Evolutionary conservation across 1,140 invertebrate species (phyloP).

Genomic region (Ptiloglossa arizonensis): DNA sequence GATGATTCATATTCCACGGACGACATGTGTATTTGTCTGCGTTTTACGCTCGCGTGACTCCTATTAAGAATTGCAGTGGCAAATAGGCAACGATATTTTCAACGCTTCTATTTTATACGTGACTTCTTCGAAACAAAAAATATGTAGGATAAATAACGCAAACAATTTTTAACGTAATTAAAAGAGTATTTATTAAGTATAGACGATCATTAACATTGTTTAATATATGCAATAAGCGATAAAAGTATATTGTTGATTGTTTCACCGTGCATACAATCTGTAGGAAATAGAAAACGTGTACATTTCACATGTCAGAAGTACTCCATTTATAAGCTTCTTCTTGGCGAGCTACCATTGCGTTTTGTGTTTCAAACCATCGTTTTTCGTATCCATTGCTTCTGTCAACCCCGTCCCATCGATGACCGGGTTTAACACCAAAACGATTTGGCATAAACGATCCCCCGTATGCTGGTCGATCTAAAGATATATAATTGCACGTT

Average conservation of each 20-base stretch:
- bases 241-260: background rate
- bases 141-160: background rate
- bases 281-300: background rate
- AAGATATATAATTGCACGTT: conserved; percentile 36
- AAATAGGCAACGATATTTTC: conserved; percentile 23
- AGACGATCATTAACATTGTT: conserved; percentile 4
- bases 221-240: conserved; percentile 10
- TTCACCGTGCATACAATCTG: background rate
- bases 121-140: background rate
- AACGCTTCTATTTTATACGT: background rate
- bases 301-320: conserved; percentile 94
- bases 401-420: conserved; percentile 99
- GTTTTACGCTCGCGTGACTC: conserved; percentile 22
- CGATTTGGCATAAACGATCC: conserved; percentile 94
- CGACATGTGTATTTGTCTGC: conserved; percentile 3
- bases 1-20: conserved; percentile 43
- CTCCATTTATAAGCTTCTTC: conserved; percentile 98
- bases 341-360: conserved; percentile 88
- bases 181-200: conserved; percentile 7
- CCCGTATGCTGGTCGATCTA: conserved; percentile 86
- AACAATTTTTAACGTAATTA: background rate
- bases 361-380: conserved; percentile 91
- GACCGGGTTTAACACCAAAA: conserved; percentile 94
- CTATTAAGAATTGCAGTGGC: background rate
- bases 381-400: conserved; percentile 98